Percentiles rank a stretch among this genome's conserved stretches.
Evolutionary conservation across 2,797 vertebrate genomes (phyloP).

Genomic region (Macropodus opercularis): DNA sequence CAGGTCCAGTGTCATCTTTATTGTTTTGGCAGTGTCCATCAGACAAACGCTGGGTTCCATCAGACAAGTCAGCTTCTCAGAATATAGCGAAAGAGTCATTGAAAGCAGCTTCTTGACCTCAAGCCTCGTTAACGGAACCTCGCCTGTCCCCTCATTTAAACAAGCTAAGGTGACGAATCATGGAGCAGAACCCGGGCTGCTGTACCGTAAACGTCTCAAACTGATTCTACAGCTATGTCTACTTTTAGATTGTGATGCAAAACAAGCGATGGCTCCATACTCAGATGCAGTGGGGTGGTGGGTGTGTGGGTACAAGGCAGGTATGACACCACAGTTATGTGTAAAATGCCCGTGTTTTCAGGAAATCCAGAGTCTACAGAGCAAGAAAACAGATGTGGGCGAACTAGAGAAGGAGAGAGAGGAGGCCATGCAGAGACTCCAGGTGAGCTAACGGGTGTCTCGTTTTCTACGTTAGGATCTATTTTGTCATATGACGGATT

Average conservation of each 20-base stretch:
- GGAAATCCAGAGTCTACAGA: constrained; percentile 91
- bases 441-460: constrained; percentile 80
- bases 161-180: constrained; percentile 14
- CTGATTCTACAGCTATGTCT: constrained; percentile 6
- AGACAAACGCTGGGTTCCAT: constrained; percentile 12
- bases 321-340: constrained; percentile 21
- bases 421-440: constrained; percentile 87
- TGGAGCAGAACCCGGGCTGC: neutral
- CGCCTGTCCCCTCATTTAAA: constrained; percentile 21
- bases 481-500: too few species aligned
- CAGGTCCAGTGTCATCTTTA: constrained; percentile 6
- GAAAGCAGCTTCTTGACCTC: constrained; percentile 17
- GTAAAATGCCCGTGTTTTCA: constrained; percentile 62
- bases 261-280: neutral
- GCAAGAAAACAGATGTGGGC: constrained; percentile 81
- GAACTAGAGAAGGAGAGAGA: constrained; percentile 85
- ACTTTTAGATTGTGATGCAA: constrained; percentile 3
- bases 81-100: constrained; percentile 31
- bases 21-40: constrained; percentile 11
- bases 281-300: neutral
- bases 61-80: constrained; percentile 8
- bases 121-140: constrained; percentile 30
- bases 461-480: too few species aligned
- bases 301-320: neutral
- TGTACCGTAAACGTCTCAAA: constrained; percentile 24